These are phyloP conservation scores for Zaprionus inermis DNA, from an alignment of 1,140 invertebrate species.

Conservation along the genomic window DNA sequence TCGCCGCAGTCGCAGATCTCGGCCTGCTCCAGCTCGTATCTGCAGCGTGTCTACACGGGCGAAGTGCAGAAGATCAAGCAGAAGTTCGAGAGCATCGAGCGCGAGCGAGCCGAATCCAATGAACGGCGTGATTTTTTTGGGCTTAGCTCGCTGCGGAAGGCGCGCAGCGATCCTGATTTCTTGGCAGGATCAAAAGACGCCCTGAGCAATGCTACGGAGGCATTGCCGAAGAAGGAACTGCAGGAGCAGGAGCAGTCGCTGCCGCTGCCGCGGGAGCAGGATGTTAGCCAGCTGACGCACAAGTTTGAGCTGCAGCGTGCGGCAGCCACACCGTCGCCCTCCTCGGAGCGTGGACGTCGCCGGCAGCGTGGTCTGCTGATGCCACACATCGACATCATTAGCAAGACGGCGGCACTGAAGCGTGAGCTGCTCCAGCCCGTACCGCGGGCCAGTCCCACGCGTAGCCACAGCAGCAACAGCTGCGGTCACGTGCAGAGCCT, in stretches of 20 bases:
- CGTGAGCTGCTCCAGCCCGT: slow-evolving; percentile 75
- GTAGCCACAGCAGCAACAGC: slow-evolving; percentile 83
- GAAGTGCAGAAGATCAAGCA: slow-evolving; percentile 90
- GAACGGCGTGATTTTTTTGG: slow-evolving; percentile 80
- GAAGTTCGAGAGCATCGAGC: slow-evolving; percentile 89
- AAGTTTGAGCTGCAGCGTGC: slow-evolving; percentile 85
- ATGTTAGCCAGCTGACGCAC: slow-evolving; percentile 87
- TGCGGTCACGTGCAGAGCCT: slow-evolving; percentile 88
- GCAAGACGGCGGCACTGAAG: slow-evolving; percentile 90
- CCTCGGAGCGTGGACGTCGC: slow-evolving; percentile 84
- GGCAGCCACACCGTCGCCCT: slow-evolving; percentile 24
- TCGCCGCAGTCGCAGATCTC: slow-evolving; percentile 86
- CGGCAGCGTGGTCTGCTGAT: slow-evolving; percentile 87
- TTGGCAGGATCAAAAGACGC: slow-evolving; percentile 85
- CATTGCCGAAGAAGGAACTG: slow-evolving; percentile 85
- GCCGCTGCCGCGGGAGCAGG: slow-evolving; percentile 80
- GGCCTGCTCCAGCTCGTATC: slow-evolving; percentile 86
- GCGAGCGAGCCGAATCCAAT: slow-evolving; percentile 55
- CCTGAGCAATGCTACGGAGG: slow-evolving; percentile 85
- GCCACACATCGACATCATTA: slow-evolving; percentile 95
- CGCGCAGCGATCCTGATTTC: slow-evolving; percentile 91
- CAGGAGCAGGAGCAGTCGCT: slow-evolving; percentile 4
- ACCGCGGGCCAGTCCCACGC: slow-evolving; percentile 78
- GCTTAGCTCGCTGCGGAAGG: slow-evolving; percentile 86
- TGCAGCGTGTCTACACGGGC: slow-evolving; percentile 89